Evolutionary conservation across 2,113 vertebrate species (phyloP), one percentile per base, ranked within the genome.

Genomic region (Cyprinodon tularosa): DNA sequence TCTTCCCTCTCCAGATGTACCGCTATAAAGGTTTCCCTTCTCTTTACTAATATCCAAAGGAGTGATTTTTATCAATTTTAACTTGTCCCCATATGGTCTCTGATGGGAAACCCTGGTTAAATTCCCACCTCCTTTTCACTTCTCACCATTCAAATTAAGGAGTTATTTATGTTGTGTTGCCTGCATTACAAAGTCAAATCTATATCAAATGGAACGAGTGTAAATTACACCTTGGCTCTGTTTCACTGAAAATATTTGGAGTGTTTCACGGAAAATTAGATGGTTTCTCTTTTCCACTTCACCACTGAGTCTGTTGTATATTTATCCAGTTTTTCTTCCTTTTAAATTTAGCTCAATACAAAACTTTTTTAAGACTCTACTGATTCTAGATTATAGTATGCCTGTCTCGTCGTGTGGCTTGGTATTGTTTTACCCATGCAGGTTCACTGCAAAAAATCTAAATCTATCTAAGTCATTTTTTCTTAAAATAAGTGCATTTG

Each of bases 161-260:
- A 4, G 15, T 17, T 53, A 6, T 53, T 14, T 53, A 15, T 53
- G 15, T 17, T 6, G 7, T 20, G 7, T 53, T 53, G 48, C 7
- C 15, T 53, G 15, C 13, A 53, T 53, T 45, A 45, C 44, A 78
- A 72, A 45, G 29, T 77, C 66, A 86, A 86, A 72, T 66, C 47
- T 77, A 48, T 68, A 81, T 70, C 79, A 79, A 86, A 83, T 65
- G 59, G 68, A 81, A 36, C 65, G 40, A 72, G 60, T 40, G n/a
- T 17, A 22, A 88, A 90, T 89, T 86, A 84, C 73, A 90, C 47
- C 82, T 76, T 85, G 88, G 82, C 78, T 60, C 44, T 67, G 42
- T 20, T 45, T 45, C 78, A 76, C 80, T 76, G 65, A 83, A 65
- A 86, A 72, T 65, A 83, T 76, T 81, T 87, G 80, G 80, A 83